phyloP scores from a whole-genome alignment of 2,797 vertebrate genomes.

The Sparidentex hasta region DNA sequence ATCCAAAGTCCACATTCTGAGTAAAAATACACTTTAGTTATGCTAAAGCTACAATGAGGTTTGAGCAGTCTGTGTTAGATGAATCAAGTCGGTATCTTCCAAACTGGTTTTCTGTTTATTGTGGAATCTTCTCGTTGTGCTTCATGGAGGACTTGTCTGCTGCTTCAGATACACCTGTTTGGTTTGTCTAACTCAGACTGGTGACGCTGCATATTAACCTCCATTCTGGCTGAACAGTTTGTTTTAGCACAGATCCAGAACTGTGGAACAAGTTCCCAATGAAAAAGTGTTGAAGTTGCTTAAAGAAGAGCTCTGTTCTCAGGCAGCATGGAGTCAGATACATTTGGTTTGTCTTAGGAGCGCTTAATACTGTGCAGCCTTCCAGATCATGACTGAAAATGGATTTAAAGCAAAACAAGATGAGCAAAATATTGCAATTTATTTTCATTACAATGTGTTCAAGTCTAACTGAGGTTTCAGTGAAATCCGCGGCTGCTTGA shows the following conservation, averaged over 20 bases:
- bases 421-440: not conserved
- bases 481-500: not conserved
- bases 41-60: not conserved
- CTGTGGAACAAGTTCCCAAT: not conserved
- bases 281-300: not conserved
- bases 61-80: not conserved
- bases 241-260: not conserved
- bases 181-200: not conserved
- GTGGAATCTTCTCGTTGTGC: not conserved
- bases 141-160: not conserved
- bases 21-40: not conserved
- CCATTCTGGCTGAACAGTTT: slow-evolving; percentile 3
- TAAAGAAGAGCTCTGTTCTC: not conserved
- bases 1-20: not conserved
- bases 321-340: not conserved
- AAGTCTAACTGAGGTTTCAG: not conserved
- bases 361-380: not conserved
- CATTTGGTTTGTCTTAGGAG: not conserved
- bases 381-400: not conserved
- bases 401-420: not conserved
- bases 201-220: slow-evolving; percentile 1
- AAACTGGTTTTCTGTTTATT: not conserved
- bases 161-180: not conserved
- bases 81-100: not conserved
- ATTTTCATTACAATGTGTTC: not conserved